Percentiles rank a stretch among this genome's conserved stretches.
Evolutionary conservation across 2,113 vertebrate genomes (phyloP).

Genomic region (Climacteris rufus): DNA sequence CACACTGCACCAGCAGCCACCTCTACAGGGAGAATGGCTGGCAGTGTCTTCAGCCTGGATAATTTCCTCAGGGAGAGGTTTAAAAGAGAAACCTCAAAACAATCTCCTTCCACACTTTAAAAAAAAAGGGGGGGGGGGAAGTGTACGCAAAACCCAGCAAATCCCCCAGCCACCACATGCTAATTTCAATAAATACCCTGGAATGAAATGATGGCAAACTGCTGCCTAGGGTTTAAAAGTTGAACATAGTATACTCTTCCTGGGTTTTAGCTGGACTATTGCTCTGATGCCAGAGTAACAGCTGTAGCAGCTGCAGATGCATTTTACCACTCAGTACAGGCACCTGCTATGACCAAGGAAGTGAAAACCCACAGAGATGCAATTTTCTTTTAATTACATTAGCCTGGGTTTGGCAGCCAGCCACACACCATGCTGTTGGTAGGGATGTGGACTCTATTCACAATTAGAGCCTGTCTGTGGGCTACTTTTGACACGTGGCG

Average conservation of each 20-base stretch:
- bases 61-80: background rate
- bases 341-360: constrained; percentile 60
- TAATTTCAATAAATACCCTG: constrained; percentile 48
- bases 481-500: background rate
- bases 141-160: background rate
- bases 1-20: background rate
- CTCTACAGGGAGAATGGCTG: background rate
- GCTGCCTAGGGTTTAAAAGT: constrained; percentile 4
- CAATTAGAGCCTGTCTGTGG: background rate
- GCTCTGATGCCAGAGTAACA: constrained; percentile 57
- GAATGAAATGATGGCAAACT: constrained; percentile 16
- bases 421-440: background rate
- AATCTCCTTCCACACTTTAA: background rate
- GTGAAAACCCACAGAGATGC: constrained; percentile 57
- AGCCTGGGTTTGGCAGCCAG: constrained; percentile 32
- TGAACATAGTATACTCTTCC: constrained; percentile 44
- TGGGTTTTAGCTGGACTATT: constrained; percentile 42
- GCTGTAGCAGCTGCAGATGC: constrained; percentile 68
- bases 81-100: background rate
- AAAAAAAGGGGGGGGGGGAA: too few relatives aligned
- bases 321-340: constrained; percentile 47
- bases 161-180: background rate
- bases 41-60: background rate
- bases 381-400: constrained; percentile 63
- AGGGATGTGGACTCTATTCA: constrained; percentile 5